These are phyloP conservation scores for Hirundichthys speculiger DNA, from an alignment of 2,113 vertebrate genomes.

Conservation along the genomic window DNA sequence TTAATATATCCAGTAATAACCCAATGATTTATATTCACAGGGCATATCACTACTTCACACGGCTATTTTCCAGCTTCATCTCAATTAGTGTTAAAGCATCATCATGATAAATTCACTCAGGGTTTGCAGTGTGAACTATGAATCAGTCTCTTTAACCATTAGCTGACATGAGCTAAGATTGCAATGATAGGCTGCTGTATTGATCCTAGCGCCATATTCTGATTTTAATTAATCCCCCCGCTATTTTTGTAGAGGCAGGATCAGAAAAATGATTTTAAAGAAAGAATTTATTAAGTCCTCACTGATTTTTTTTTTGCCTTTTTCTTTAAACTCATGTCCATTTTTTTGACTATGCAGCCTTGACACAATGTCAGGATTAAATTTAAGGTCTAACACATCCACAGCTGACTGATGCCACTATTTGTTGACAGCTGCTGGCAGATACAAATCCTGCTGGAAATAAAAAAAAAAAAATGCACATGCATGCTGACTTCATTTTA, in stretches of 20 bases:
- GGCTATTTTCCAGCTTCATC: constrained; percentile 14
- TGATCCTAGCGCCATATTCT: constrained; percentile 20
- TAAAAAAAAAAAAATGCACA: neutral
- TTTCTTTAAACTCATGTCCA: too few relatives aligned
- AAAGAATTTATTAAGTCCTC: constrained; percentile 38
- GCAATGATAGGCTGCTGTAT: constrained; percentile 23
- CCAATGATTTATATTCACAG: constrained; percentile 31
- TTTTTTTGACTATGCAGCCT: constrained; percentile 19
- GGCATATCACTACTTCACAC: constrained; percentile 36
- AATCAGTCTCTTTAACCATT: constrained; percentile 16
- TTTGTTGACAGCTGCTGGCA: constrained; percentile 21
- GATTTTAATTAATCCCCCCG: constrained; percentile 2
- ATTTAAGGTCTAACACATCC: constrained; percentile 24
- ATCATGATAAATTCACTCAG: constrained; percentile 9
- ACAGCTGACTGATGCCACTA: constrained; percentile 18
- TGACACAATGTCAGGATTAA: constrained; percentile 26
- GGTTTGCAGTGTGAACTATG: constrained; percentile 29
- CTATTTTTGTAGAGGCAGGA: neutral
- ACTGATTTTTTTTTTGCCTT: too few relatives aligned
- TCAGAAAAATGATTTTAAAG: constrained; percentile 31
- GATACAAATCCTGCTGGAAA: neutral
- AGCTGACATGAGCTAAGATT: constrained; percentile 5
- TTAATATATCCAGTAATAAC: constrained; percentile 6
- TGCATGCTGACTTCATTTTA: neutral
- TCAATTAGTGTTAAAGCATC: constrained; percentile 21